These are phyloP conservation scores for Dendrocincla fuliginosa DNA, from an alignment of 2,797 vertebrate genomes.

Conservation along the genomic window DNA sequence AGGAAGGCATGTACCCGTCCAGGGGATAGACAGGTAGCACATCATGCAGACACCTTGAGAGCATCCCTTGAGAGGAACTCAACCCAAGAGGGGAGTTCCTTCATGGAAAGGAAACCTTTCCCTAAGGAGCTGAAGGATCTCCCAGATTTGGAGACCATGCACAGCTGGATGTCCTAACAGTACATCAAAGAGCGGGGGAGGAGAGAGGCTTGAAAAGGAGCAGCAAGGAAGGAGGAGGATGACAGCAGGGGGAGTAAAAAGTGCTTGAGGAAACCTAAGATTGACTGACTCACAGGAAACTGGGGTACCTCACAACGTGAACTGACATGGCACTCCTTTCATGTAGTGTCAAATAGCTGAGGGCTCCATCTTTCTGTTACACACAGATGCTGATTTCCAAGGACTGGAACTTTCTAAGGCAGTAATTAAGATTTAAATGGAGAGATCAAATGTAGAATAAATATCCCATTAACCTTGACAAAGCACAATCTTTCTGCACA, in stretches of 20 bases:
- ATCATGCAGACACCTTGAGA: background rate
- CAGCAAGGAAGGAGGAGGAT: background rate
- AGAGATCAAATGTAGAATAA: slow-evolving; percentile 24
- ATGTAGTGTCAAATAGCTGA: background rate
- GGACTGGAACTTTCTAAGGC: background rate
- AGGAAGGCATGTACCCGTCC: background rate
- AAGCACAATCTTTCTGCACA: background rate
- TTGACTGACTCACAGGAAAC: background rate
- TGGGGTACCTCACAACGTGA: background rate
- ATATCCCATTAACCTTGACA: slow-evolving; percentile 9
- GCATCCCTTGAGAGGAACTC: background rate
- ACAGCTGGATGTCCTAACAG: background rate
- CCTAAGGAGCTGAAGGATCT: background rate
- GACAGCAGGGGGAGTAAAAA: background rate
- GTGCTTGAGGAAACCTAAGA: background rate
- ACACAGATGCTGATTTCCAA: background rate
- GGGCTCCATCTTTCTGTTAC: background rate
- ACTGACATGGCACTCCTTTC: background rate
- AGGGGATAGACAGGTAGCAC: background rate
- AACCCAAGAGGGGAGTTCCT: background rate
- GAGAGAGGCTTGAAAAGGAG: background rate
- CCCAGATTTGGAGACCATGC: background rate
- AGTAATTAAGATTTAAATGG: slow-evolving; percentile 27
- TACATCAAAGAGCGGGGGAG: background rate
- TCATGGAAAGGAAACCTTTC: background rate